Percentiles rank a stretch among this genome's conserved stretches.
Conservation (phyloP, 2,797 vertebrate genomes). For the Tarsius wallacei region DNA sequence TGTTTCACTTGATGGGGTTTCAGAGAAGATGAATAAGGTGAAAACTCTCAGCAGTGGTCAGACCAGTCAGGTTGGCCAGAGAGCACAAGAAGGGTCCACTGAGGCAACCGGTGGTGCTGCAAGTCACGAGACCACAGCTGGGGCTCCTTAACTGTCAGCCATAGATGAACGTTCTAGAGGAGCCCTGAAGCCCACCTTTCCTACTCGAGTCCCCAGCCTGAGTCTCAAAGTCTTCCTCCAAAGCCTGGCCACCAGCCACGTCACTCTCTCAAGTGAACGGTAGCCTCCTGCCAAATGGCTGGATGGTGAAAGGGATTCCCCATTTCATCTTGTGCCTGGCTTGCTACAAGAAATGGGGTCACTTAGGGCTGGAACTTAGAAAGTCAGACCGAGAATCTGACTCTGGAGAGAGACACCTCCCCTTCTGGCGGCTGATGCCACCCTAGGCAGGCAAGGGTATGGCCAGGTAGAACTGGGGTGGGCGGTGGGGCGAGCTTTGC, state of each 20-base stretch:
- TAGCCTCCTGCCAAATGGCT: slow-evolving; percentile 73
- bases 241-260: slow-evolving; percentile 66
- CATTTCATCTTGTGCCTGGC: background rate
- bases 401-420: background rate
- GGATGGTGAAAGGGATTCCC: slow-evolving; percentile 42
- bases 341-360: slow-evolving; percentile 64
- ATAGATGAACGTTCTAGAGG: background rate
- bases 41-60: background rate
- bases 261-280: slow-evolving; percentile 56
- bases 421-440: background rate
- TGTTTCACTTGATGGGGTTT: slow-evolving; percentile 12
- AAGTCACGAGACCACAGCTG: background rate
- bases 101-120: background rate
- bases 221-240: background rate
- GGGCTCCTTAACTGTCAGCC: background rate
- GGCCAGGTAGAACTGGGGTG: background rate
- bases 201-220: slow-evolving; percentile 4
- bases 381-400: slow-evolving; percentile 53
- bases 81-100: background rate
- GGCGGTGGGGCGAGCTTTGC: background rate
- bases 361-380: slow-evolving; percentile 19
- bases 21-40: background rate
- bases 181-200: background rate
- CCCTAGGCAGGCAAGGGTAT: background rate
- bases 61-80: background rate